Evolutionary conservation across 2,113 vertebrate species (phyloP).

Genomic region (Menidia beryllina): DNA sequence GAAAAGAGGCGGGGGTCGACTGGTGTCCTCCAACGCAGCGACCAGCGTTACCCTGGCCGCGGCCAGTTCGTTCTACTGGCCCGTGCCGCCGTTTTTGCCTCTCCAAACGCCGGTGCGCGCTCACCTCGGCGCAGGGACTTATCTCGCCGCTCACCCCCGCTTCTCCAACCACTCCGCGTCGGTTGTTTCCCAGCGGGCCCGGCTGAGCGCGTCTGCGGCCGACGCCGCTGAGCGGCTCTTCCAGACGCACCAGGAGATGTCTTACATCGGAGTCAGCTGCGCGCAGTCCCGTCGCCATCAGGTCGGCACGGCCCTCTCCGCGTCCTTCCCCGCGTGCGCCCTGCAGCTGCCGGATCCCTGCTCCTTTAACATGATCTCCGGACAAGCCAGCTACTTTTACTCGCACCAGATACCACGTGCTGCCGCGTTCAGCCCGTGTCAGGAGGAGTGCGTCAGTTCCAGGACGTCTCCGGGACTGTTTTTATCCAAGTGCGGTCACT

Average conservation of each 20-base stretch:
- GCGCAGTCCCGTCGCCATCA: conserved; percentile 69
- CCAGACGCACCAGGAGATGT: conserved; percentile 71
- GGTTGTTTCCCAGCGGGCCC: conserved; percentile 63
- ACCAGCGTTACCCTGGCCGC: conserved; percentile 72
- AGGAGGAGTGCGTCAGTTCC: conserved; percentile 56
- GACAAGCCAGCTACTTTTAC: conserved; percentile 80
- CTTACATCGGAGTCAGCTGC: conserved; percentile 73
- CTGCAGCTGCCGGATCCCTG: conserved; percentile 70
- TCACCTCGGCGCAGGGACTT: conserved; percentile 54
- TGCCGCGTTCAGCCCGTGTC: conserved; percentile 54
- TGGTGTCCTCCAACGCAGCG: conserved; percentile 62
- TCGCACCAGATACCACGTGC: conserved; percentile 75
- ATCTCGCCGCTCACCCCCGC: conserved; percentile 54
- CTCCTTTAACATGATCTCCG: conserved; percentile 77
- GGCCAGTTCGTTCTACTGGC: conserved; percentile 82
- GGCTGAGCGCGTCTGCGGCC: conserved; percentile 37
- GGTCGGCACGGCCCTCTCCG: conserved; percentile 67
- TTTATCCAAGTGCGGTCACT: conserved; percentile 54
- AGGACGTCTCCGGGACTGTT: conserved; percentile 62
- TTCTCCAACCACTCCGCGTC: conserved; percentile 67
- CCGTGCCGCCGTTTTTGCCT: conserved; percentile 75
- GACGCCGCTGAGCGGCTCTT: conserved; percentile 59
- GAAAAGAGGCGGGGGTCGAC: conserved; percentile 63
- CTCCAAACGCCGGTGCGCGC: conserved; percentile 71
- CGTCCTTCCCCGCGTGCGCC: conserved; percentile 70